phyloP scores from a whole-genome alignment of 2,113 vertebrate genomes.

The Passer montanus region DNA sequence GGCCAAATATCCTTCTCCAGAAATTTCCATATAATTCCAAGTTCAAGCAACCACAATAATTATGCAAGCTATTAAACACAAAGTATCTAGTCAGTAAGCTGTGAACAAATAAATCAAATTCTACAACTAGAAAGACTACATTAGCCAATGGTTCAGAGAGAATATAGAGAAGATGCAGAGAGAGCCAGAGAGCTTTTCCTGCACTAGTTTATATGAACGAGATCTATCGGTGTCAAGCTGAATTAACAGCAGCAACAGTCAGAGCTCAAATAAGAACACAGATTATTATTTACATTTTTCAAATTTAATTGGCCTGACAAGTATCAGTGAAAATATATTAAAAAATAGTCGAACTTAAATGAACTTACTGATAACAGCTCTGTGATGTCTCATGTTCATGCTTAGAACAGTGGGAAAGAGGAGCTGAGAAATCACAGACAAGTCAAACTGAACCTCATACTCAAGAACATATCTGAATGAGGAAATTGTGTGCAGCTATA shows the following conservation, averaged over 20 bases:
- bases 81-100: background rate
- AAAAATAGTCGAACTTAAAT: background rate
- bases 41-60: background rate
- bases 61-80: background rate
- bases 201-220: background rate
- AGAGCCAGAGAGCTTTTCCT: background rate
- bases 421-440: background rate
- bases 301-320: background rate
- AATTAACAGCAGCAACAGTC: background rate
- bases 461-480: background rate
- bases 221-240: background rate
- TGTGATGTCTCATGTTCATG: fast-evolving
- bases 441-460: background rate
- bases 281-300: background rate
- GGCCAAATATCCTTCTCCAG: background rate
- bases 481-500: background rate
- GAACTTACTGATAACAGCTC: background rate
- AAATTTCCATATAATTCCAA: background rate
- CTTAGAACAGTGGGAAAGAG: background rate
- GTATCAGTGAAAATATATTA: background rate
- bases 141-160: background rate
- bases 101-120: background rate
- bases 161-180: background rate
- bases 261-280: background rate
- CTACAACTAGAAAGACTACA: background rate